These are phyloP conservation scores for Xerus rutilus DNA, from an alignment of 2,797 vertebrate genomes.

Conservation along the genomic window DNA sequence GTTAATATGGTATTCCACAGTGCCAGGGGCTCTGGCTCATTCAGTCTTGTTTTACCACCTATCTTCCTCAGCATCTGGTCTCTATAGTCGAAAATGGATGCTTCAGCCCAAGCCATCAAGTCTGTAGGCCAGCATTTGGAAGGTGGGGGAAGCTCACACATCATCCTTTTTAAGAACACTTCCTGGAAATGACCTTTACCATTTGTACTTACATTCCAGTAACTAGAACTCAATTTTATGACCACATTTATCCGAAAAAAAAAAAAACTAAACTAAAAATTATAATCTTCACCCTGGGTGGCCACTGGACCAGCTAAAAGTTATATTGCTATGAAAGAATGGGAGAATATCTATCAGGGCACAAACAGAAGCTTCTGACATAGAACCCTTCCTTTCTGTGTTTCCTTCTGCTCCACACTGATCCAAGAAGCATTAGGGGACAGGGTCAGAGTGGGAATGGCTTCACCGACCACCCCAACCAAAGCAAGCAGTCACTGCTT, in stretches of 20 bases:
- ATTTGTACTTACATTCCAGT: not conserved
- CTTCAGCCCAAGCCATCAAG: not conserved
- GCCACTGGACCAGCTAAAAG: not conserved
- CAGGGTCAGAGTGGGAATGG: not conserved
- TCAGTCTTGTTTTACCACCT: not conserved
- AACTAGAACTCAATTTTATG: not conserved
- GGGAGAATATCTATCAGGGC: not conserved
- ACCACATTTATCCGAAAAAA: not conserved
- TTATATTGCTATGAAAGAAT: constrained; percentile 4
- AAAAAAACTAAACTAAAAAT: not conserved
- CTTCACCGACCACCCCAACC: not conserved
- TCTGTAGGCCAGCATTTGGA: not conserved
- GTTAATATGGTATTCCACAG: not conserved
- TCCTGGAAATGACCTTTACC: constrained; percentile 24
- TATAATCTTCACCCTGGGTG: not conserved
- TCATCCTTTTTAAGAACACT: not conserved
- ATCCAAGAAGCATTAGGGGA: not conserved
- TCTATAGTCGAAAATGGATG: not conserved
- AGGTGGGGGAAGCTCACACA: not conserved
- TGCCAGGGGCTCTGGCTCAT: not conserved
- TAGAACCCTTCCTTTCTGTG: not conserved
- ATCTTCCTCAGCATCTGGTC: not conserved
- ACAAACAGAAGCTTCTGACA: not conserved
- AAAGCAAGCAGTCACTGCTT: not conserved
- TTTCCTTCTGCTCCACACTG: not conserved